phyloP scores from a whole-genome alignment of 2,888 invertebrate genomes.

The Patella ulyssiponensis region DNA sequence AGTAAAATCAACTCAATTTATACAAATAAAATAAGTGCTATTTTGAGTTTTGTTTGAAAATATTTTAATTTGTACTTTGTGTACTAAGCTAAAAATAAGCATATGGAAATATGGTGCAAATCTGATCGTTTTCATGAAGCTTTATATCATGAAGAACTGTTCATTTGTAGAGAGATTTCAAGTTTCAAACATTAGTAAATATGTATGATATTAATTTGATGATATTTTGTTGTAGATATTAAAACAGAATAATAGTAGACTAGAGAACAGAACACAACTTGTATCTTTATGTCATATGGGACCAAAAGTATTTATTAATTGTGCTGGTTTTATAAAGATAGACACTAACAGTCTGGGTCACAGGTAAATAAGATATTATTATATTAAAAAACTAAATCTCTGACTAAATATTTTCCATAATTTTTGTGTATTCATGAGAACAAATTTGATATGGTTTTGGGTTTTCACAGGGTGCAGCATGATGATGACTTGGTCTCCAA shows the following conservation, averaged over 20 bases:
- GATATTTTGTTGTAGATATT: constrained; percentile 75
- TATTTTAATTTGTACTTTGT: background rate
- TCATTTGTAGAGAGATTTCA: too few species aligned
- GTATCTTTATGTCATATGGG: constrained; percentile 98
- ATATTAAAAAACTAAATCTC: too few species aligned
- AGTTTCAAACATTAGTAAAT: too few species aligned
- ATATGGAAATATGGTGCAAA: background rate
- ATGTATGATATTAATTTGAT: too few species aligned
- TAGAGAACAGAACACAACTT: constrained; percentile 95
- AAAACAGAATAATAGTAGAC: constrained; percentile 80
- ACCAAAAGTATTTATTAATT: constrained; percentile 98
- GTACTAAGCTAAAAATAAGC: background rate
- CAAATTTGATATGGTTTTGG: background rate
- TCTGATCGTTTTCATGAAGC: too few species aligned
- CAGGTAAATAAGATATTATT: constrained; percentile 47
- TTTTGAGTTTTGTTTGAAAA: background rate
- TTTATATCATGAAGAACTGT: too few species aligned
- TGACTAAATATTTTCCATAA: too few species aligned
- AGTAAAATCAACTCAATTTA: too few species aligned
- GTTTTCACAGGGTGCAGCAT: background rate
- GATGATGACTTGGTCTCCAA: background rate
- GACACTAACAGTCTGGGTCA: constrained; percentile 96
- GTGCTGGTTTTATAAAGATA: constrained; percentile 98
- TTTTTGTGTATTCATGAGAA: background rate
- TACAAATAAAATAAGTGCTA: background rate